Base-by-base conservation (phyloP, 2,888 invertebrate genomes). In the Suillia variegata region DNA sequence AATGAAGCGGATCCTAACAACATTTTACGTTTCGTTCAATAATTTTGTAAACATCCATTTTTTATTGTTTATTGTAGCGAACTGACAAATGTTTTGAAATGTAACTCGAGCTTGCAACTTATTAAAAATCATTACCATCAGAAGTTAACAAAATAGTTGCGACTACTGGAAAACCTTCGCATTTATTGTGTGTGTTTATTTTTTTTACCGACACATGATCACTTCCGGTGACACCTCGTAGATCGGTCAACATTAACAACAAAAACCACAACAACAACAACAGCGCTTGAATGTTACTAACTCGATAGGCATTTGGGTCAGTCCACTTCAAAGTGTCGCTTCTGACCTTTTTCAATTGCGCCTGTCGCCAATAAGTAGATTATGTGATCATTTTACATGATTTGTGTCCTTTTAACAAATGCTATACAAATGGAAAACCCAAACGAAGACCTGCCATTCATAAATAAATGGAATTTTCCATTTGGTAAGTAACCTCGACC, bases 311-410 rank as follows among this genome's bases (percentile, higher is more conserved):
- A n/a, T n/a, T n/a, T n/a, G n/a, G n/a, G n/a, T n/a, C 31, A 12
- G 38, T 4, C 38, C 38, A 38, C 38, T 38, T 38, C 38, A 38
- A 38, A 4, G 31, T n/a, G 26, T 10, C 26, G 26, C 26, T n/a
- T 55, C 10, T 51, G 57, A 59, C 48, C 55, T 55, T 45, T n/a
- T 33, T 56, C 60, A 61, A 61, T 61, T 57, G 60, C 31, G 22
- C 38, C 45, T 61, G 56, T 61, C 60, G 60, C 54, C 56, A 45
- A 13, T 21, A 34, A 24, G 50, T 20, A 26, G 49, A 47, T 31
- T 24, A 47, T 47, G 54, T 47, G 45, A 31, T 26, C 10, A 52
- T 52, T 33, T 51, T 24, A n/a, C n/a, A n/a, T n/a, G n/a, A n/a
- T n/a, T n/a, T n/a, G n/a, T n/a, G n/a, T n/a, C n/a, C n/a, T 48